Conservation (phyloP, 2,113 vertebrate genomes). For the Zapornia atra region DNA sequence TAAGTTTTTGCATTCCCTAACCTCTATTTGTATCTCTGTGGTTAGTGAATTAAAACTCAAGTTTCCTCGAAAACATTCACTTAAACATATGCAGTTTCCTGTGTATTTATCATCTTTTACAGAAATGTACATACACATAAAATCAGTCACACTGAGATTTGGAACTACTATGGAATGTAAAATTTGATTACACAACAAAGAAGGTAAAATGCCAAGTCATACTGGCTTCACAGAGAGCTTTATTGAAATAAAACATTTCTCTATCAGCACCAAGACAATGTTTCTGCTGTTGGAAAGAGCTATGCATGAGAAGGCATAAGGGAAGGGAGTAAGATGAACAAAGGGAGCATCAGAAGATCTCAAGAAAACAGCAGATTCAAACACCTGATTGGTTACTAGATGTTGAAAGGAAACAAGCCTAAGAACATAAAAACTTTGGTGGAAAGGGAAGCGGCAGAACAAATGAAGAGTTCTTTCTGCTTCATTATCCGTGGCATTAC, state of each 20-base stretch:
- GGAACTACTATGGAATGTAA: neutral
- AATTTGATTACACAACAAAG: neutral
- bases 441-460: neutral
- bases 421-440: neutral
- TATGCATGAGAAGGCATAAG: neutral
- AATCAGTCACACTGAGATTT: neutral
- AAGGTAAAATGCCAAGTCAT: neutral
- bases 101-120: neutral
- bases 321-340: neutral
- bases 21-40: neutral
- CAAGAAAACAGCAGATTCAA: neutral
- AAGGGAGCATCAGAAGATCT: neutral
- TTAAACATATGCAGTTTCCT: neutral
- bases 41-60: neutral
- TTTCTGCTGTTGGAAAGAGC: neutral
- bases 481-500: neutral
- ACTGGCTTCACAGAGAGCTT: neutral
- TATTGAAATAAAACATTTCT: neutral
- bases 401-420: neutral
- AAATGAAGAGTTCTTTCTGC: neutral
- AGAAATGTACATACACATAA: neutral
- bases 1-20: neutral
- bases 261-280: neutral
- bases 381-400: neutral
- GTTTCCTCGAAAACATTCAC: neutral